Percentiles rank a stretch among this genome's conserved stretches.
phyloP scores from a whole-genome alignment of 2,888 invertebrate genomes.

The Hydroisotoma schaefferi region DNA sequence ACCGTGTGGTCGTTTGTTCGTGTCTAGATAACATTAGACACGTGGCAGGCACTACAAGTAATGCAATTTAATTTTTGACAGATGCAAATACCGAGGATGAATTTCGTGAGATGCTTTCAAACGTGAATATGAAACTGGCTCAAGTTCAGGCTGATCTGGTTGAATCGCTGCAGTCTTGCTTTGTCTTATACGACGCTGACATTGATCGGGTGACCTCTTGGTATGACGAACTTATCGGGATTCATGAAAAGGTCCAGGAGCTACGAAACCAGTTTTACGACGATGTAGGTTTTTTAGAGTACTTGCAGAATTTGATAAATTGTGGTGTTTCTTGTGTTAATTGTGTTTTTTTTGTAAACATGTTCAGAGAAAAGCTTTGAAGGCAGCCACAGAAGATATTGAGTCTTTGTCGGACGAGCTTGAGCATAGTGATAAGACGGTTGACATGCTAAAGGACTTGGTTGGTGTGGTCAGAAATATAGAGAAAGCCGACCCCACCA shows the following conservation, averaged over 20 bases:
- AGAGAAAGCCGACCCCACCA: conserved; percentile 32
- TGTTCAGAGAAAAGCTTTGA: conserved; percentile 33
- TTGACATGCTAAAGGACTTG: conserved; percentile 26
- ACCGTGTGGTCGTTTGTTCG: background rate
- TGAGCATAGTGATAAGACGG: conserved; percentile 22
- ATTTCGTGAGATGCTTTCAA: conserved; percentile 25
- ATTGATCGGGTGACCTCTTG: conserved; percentile 42
- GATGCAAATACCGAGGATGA: conserved; percentile 33
- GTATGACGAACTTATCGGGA: conserved; percentile 32
- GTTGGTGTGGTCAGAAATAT: conserved; percentile 39
- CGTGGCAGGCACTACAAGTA: background rate
- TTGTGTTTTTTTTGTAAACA: conserved; percentile 5
- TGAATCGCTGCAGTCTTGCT: conserved; percentile 31
- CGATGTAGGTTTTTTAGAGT: conserved; percentile 24
- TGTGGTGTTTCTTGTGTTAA: background rate
- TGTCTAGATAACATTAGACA: background rate
- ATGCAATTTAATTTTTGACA: too few relatives aligned
- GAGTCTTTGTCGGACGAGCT: conserved; percentile 22
- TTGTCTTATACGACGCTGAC: conserved; percentile 39
- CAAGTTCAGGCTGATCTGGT: conserved; percentile 35
- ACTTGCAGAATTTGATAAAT: conserved; percentile 1
- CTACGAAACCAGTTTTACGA: conserved; percentile 21
- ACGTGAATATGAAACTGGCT: conserved; percentile 28
- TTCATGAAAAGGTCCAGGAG: conserved; percentile 23
- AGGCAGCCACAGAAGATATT: conserved; percentile 31